Evolutionary conservation across 2,797 vertebrate genomes (phyloP).

Genomic region (Micropoecilia bifurca): DNA sequence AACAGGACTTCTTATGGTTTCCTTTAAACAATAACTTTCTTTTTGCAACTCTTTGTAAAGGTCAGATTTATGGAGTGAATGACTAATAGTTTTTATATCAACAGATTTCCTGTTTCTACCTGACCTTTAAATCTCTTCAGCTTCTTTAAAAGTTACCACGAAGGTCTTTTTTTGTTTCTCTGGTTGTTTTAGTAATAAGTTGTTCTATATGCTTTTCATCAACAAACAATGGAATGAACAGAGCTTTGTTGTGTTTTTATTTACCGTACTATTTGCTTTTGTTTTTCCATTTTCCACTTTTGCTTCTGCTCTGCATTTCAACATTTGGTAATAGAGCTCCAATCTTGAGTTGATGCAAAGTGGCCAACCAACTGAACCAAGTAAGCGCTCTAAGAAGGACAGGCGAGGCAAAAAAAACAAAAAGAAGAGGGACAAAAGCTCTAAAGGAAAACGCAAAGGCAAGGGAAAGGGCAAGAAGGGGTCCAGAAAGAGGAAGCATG

Average conservation of each 20-base stretch:
- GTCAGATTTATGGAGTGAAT: neutral
- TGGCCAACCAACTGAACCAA: slow-evolving; percentile 56
- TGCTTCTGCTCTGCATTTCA: slow-evolving; percentile 34
- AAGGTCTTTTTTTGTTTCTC: neutral
- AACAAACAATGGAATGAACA: neutral
- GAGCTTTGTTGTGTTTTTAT: slow-evolving; percentile 33
- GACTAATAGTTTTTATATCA: slow-evolving; percentile 1
- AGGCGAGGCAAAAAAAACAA: slow-evolving; percentile 82
- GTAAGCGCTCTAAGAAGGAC: slow-evolving; percentile 66
- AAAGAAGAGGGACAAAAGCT: slow-evolving; percentile 78
- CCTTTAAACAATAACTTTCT: neutral
- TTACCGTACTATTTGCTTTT: slow-evolving; percentile 56
- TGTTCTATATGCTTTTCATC: neutral
- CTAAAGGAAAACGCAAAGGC: slow-evolving; percentile 74
- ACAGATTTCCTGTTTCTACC: neutral
- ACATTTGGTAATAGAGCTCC: slow-evolving; percentile 63
- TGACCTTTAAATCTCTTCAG: neutral
- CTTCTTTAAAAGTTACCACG: neutral
- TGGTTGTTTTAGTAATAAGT: neutral
- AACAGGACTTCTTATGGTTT: neutral
- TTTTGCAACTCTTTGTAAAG: neutral
- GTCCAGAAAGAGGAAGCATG: slow-evolving; percentile 71
- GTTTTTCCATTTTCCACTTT: slow-evolving; percentile 38
- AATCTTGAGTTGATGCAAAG: slow-evolving; percentile 58
- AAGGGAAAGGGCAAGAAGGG: slow-evolving; percentile 66